Evolutionary conservation across 2,888 invertebrate species (phyloP), one percentile per base, ranked within the genome.

Genomic region (Danaus chrysippus): DNA sequence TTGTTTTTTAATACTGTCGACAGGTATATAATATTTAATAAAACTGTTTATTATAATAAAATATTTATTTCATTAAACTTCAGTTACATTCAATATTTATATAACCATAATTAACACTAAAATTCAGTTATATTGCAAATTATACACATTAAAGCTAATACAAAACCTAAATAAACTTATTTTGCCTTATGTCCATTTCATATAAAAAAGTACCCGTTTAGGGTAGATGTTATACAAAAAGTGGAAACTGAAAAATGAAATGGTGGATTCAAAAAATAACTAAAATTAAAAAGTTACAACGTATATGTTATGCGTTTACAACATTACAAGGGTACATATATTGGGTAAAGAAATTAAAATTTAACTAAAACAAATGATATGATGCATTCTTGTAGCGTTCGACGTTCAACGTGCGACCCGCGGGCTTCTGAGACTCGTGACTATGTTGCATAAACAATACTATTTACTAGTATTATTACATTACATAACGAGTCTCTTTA

Each of bases 311-410:
- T 42, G 61, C 59, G 58, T 61, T 56, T 59, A 52, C 81, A 81
- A 81, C 73, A 82, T 79, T 81, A 86, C 70, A 79, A 80, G 81
- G 76, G 74, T 80, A 85, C 69, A 73, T 79, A 82, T 83, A 82
- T 73, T 76, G 80, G 78, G 82, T 83, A 82, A 85, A 68, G 77
- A 83, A 76, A 87, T 79, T 79, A 84, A 80, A 86, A 81, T 79
- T 85, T 80, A 85, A 85, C 85, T 85, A 90, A 88, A 90, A 87
- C 86, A 91, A 91, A 91, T 91, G 91, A 91, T 91, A 91, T 91
- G 91, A 91, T 85, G 87, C 81, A 91, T 91, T 91, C 91, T 91
- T 91, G 91, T 87, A 75, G 84, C 86, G 86, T 71, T 76, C 76
- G 71, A 76, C 84, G 82, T 34, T 82, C 58, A 43, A 69, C 64